These are phyloP conservation scores for Microcaecilia unicolor DNA, from an alignment of 2,797 vertebrate species.

Conservation along the genomic window DNA sequence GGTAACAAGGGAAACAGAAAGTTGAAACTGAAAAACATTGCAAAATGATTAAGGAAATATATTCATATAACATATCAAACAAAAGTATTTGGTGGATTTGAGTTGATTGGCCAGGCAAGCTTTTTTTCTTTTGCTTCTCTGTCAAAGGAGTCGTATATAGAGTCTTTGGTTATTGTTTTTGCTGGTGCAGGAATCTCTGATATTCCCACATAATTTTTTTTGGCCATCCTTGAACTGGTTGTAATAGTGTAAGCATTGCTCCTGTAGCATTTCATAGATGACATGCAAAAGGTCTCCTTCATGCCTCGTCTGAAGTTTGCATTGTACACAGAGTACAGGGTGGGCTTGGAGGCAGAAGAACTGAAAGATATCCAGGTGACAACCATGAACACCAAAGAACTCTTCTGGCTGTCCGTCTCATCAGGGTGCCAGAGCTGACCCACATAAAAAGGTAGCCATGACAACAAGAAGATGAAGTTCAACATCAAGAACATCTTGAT, in stretches of 20 bases:
- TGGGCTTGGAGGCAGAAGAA: conserved; percentile 82
- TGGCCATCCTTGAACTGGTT: conserved; percentile 83
- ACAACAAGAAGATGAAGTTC: conserved; percentile 75
- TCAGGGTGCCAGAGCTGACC: conserved; percentile 81
- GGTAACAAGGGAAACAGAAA: no score
- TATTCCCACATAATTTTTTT: conserved; percentile 88
- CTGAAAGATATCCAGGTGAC: conserved; percentile 79
- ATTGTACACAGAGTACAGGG: conserved; percentile 78
- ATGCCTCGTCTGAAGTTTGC: conserved; percentile 85
- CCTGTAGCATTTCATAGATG: conserved; percentile 92
- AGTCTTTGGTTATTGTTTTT: conserved; percentile 70
- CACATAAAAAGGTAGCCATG: conserved; percentile 82
- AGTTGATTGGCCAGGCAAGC: conserved; percentile 83
- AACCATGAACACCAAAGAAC: conserved; percentile 65
- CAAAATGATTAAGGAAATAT: not conserved
- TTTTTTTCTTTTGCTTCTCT: conserved; percentile 84
- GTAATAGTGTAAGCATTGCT: conserved; percentile 96
- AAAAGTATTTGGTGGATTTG: conserved; percentile 86
- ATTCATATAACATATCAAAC: conserved; percentile 75
- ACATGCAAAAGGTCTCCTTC: conserved; percentile 94
- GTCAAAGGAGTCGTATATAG: conserved; percentile 74
- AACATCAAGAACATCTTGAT: conserved; percentile 94
- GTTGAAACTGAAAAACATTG: conserved; percentile 3
- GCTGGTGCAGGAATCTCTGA: conserved; percentile 67
- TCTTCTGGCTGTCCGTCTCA: conserved; percentile 54